These are phyloP conservation scores for Hydropsyche tenuis DNA, from an alignment of 1,140 invertebrate genomes.

Conservation along the genomic window DNA sequence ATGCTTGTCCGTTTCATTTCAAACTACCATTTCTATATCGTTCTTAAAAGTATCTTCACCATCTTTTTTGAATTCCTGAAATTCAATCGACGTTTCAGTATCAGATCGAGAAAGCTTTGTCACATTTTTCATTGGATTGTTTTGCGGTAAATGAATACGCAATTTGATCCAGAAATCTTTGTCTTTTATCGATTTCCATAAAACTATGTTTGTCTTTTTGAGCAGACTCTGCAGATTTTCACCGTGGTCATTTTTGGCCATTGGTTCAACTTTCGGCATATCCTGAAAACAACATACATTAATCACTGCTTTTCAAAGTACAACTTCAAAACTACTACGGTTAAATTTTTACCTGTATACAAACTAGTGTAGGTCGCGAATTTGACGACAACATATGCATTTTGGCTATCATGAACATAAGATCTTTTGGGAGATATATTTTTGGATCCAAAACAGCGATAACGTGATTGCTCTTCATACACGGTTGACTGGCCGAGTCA, in stretches of 20 bases:
- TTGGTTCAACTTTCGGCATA: slow-evolving; percentile 58
- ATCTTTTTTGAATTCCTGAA: not conserved
- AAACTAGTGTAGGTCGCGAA: slow-evolving; percentile 57
- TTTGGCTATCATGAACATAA: slow-evolving; percentile 56
- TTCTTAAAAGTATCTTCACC: not conserved
- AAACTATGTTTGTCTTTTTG: slow-evolving; percentile 56
- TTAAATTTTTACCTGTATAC: slow-evolving; percentile 52
- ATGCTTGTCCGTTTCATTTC: not conserved
- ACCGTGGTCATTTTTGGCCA: slow-evolving; percentile 56
- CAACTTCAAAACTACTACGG: too few relatives aligned
- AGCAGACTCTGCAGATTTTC: slow-evolving; percentile 54
- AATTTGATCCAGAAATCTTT: slow-evolving; percentile 27
- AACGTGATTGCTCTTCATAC: slow-evolving; percentile 54
- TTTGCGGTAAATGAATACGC: not conserved
- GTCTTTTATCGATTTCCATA: slow-evolving; percentile 59
- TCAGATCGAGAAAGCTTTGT: not conserved
- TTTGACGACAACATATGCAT: slow-evolving; percentile 55
- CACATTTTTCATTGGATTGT: not conserved
- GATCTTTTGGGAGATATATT: slow-evolving; percentile 56
- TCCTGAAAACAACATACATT: slow-evolving; percentile 51
- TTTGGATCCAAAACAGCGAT: slow-evolving; percentile 59
- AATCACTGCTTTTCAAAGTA: too few relatives aligned
- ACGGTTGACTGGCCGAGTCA: slow-evolving; percentile 51
- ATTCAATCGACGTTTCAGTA: not conserved
- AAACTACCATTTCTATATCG: slow-evolving; percentile 19